A percentile compares a stretch with the other conserved stretches of the same genome.
phyloP scores from a whole-genome alignment of 2,113 vertebrate genomes.

The Prolemur simus region DNA sequence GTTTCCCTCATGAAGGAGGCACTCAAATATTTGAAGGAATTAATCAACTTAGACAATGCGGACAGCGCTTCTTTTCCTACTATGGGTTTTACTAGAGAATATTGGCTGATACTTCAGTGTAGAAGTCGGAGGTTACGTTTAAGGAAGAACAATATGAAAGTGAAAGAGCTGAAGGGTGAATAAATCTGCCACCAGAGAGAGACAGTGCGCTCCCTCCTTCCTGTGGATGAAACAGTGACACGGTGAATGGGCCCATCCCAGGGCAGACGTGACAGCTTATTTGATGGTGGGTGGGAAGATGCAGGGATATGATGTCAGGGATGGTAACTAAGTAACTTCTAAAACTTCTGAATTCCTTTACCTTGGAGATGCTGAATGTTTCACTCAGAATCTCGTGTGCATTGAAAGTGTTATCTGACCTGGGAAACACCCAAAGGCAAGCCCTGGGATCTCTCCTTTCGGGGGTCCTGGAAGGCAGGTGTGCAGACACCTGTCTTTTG shows the following conservation, averaged over 20 bases:
- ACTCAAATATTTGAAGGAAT: slow-evolving; percentile 44
- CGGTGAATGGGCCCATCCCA: too few species aligned
- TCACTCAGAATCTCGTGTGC: background rate
- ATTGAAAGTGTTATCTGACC: background rate
- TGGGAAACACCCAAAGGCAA: background rate
- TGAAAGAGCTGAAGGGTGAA: background rate
- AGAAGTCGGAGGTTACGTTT: background rate
- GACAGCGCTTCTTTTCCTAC: background rate
- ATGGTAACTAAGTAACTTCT: background rate
- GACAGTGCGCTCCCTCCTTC: background rate
- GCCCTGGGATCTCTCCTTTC: background rate
- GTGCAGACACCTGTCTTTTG: background rate
- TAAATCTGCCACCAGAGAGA: background rate
- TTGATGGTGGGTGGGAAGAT: background rate
- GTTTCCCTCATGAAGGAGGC: slow-evolving; percentile 46
- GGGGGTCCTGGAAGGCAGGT: background rate
- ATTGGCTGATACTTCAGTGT: background rate
- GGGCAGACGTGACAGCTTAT: background rate
- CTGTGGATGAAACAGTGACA: background rate
- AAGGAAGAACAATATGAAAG: background rate
- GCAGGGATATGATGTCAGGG: background rate
- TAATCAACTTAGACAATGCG: background rate
- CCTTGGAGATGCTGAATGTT: background rate
- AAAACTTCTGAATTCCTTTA: background rate
- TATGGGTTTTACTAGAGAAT: background rate